Percentiles rank a stretch among this genome's conserved stretches.
Conservation (phyloP, 2,888 invertebrate species). For the Argyra leucocephala region DNA sequence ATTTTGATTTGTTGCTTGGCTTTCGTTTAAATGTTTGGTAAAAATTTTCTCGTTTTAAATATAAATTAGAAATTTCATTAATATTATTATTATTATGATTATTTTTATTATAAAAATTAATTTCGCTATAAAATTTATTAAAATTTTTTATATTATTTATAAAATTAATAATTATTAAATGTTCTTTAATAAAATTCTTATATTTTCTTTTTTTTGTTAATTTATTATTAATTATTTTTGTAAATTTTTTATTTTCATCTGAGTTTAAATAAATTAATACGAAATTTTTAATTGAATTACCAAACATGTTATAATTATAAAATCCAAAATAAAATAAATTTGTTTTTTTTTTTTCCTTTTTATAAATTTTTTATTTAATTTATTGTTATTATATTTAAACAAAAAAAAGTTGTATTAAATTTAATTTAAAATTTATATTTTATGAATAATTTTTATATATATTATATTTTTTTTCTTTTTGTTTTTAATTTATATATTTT, state of each 20-base stretch:
- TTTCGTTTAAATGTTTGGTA: slow-evolving; percentile 23
- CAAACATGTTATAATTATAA: slow-evolving; percentile 6
- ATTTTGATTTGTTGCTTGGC: slow-evolving; percentile 7
- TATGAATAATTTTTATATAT: not conserved
- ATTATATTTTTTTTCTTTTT: not conserved
- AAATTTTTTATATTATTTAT: not conserved
- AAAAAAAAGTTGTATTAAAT: not conserved
- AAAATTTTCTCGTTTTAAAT: slow-evolving; percentile 22
- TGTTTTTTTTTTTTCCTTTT: not conserved
- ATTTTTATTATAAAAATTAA: slow-evolving; percentile 4
- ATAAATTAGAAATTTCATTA: slow-evolving; percentile 18
- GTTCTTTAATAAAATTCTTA: not conserved
- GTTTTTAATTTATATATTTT: not conserved
- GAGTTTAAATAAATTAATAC: not conserved
- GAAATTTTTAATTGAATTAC: not conserved
- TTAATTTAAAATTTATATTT: not conserved
- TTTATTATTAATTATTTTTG: not conserved
- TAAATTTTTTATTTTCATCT: slow-evolving; percentile 1
- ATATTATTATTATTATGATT: not conserved
- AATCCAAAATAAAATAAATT: not conserved
- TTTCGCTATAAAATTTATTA: not conserved
- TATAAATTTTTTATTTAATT: not conserved
- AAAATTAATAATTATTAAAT: not conserved
- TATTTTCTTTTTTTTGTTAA: slow-evolving; percentile 2
- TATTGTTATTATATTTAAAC: not conserved